These are phyloP conservation scores for Aricia agestis DNA, from an alignment of 1,140 invertebrate species.

Conservation along the genomic window DNA sequence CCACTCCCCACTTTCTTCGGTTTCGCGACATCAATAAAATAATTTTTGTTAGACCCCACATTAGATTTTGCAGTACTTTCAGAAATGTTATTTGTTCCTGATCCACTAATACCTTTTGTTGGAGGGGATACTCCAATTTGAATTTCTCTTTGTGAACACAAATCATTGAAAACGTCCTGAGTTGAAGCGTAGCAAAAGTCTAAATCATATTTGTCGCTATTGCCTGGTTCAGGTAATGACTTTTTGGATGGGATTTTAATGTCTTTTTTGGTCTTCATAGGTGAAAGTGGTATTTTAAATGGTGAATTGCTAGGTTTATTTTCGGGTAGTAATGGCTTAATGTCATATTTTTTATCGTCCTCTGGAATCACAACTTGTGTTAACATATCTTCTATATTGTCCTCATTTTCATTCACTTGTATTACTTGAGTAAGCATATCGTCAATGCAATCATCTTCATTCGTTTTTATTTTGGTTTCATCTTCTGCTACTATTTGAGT, in stretches of 20 bases:
- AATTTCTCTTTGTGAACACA: slow-evolving; percentile 47
- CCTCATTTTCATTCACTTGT: slow-evolving; percentile 23
- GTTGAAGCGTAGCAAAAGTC: slow-evolving; percentile 45
- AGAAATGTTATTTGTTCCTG: not conserved
- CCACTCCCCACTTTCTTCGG: slow-evolving; percentile 34
- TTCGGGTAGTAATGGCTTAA: slow-evolving; percentile 17
- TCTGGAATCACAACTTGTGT: slow-evolving; percentile 39
- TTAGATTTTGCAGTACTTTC: slow-evolving; percentile 8
- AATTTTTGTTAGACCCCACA: slow-evolving; percentile 9
- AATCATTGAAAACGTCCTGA: slow-evolving; percentile 57
- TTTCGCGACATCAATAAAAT: slow-evolving; percentile 12
- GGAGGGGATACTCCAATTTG: not conserved
- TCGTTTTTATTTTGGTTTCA: slow-evolving; percentile 20
- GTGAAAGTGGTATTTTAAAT: slow-evolving; percentile 54
- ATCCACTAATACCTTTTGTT: slow-evolving; percentile 1
- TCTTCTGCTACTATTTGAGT: slow-evolving; percentile 34
- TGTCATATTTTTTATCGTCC: slow-evolving; percentile 10
- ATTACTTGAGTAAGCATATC: slow-evolving; percentile 51
- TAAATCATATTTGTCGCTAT: slow-evolving; percentile 36
- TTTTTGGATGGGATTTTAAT: slow-evolving; percentile 32
- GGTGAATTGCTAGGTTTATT: not conserved
- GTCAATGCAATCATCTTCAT: slow-evolving; percentile 29
- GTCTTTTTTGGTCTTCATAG: slow-evolving; percentile 33
- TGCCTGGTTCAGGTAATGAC: slow-evolving; percentile 21
- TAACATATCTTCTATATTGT: slow-evolving; percentile 37